Evolutionary conservation across 2,888 invertebrate genomes (phyloP), one percentile per base, ranked within the genome.

Genomic region (Colostygia pectinataria): DNA sequence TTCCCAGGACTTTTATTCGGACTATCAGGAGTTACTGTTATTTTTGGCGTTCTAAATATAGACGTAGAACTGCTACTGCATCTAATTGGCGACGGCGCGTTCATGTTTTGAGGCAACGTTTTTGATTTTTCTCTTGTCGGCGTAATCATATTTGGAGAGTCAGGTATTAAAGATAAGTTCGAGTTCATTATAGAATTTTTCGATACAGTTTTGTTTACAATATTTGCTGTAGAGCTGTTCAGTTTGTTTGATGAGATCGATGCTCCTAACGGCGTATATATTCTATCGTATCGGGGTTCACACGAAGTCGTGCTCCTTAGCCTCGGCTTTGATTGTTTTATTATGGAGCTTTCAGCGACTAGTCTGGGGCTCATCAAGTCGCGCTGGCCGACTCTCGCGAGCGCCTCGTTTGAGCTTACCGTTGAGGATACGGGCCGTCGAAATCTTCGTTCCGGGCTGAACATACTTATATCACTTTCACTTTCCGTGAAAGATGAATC

Each of bases 71-170:
- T 87, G 65, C 80, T 88, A 57, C 90, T 89, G 24, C 83, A 81
- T 72, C 88, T 80, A 45, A 90, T 87, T 44, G 90, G 90, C 27
- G 87, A 88, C 56, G 87, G 77, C 59, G 79, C 71, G 54, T 72
- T 83, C 12, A 92, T 77, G 77, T 92, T 92, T 77, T 93, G 93
- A 33, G 93, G 93, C 49, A 93, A 74, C 0, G 93, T 93, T 80
- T 92, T 92, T 1, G 93, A 91, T 76, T 93, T 93, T 62, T 92
- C 91, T 61, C 84, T 90, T 4, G 67, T 70, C 23, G 85, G 82
- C 10, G 83, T 69, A 13, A 78, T 59, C 83, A 93, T 60, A 63
- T 83, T 83, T 6, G 90, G 88, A 1, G 87, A 84, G 59, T 90
- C 89, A 12, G 90, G 83, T 68, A 90, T 82, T 28, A 90, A 63